These are phyloP conservation scores for Heloderma charlesbogerti DNA, from an alignment of 2,113 vertebrate species.

Conservation along the genomic window DNA sequence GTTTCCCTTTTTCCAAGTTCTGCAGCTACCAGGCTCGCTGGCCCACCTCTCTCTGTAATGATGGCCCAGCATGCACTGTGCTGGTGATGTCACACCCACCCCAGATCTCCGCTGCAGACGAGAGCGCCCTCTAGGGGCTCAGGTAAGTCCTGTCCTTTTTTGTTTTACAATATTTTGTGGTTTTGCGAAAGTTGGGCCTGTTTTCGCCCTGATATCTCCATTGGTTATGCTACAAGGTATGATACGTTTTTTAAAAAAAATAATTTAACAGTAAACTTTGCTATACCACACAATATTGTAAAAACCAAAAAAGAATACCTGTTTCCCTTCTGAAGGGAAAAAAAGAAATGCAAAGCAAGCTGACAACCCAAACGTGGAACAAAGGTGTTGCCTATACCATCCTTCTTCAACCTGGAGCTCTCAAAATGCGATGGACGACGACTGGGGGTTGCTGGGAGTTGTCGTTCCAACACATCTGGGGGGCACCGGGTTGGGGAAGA, in stretches of 20 bases:
- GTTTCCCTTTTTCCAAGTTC: slow-evolving; percentile 72
- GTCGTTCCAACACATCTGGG: too few species aligned
- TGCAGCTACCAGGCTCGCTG: slow-evolving; percentile 56
- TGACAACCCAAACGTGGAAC: background rate
- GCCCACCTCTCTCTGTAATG: slow-evolving; percentile 62
- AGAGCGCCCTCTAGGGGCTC: slow-evolving; percentile 58
- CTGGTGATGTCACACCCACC: slow-evolving; percentile 66
- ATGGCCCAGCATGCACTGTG: slow-evolving; percentile 66
- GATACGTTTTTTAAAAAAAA: background rate
- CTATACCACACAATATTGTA: slow-evolving; percentile 77
- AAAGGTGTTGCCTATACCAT: background rate
- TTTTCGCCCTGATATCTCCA: slow-evolving; percentile 49
- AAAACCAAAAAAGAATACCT: slow-evolving; percentile 59
- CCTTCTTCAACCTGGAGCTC: too few species aligned
- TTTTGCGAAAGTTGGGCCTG: slow-evolving; percentile 66
- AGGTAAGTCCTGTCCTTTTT: slow-evolving; percentile 72
- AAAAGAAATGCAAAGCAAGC: background rate
- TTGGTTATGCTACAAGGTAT: slow-evolving; percentile 47
- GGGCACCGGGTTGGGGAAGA: too few species aligned
- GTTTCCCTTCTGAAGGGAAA: background rate
- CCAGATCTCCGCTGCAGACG: slow-evolving; percentile 62
- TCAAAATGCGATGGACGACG: too few species aligned
- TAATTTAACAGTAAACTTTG: slow-evolving; percentile 51
- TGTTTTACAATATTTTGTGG: slow-evolving; percentile 78
- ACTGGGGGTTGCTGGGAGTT: too few species aligned